Base-by-base conservation (phyloP, 1,140 invertebrate genomes). In the Drosophila lowei region DNA sequence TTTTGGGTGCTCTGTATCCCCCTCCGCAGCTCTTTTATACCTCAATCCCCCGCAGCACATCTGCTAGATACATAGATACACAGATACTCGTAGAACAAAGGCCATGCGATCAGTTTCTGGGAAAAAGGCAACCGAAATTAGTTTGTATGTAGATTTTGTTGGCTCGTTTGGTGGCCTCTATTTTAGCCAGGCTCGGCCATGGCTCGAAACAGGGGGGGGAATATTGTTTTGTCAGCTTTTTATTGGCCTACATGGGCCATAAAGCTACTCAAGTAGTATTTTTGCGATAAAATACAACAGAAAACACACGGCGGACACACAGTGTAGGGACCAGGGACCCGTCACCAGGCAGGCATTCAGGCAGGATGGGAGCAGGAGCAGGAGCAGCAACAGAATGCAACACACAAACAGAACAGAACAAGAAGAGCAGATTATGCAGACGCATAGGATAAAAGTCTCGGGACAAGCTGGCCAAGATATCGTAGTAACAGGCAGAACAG, bases 151-250 rank as follows among this genome's bases (percentile, higher is more conserved):
- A 68, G 65, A 68, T 68, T 38, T 72, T 72, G 67, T 54, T 43
- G 15, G 68, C 70, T 71, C 56, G 47, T 71, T 59, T 71, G 67
- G 67, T 71, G 67, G 67, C 67, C 67, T 71, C 41, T 23, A 52
- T 57, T 46, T 21, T 41, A 16, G 25, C 43, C 34, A 56, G 63
- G 34, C 38, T 52, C 42, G 53, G n/a, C n/a, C n/a, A n/a, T n/a
- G n/a, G n/a, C n/a, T n/a, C n/a, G n/a, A n/a, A n/a, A n/a, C n/a
- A n/a, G n/a, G 16, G 18, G 18, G 58, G 55, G 50, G 76, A 79
- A 88, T 86, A 86, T 86, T 86, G 84, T 88, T 88, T 88, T 88
- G 83, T 88, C 83, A 88, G 83, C 78, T 88, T 88, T 88, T 88
- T 88, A 88, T 88, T 88, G 83, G 83, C 83, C 83, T 70, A 88